These are phyloP conservation scores for Psix sp. DNA, from an alignment of 1,140 invertebrate species.

Conservation along the genomic window DNA sequence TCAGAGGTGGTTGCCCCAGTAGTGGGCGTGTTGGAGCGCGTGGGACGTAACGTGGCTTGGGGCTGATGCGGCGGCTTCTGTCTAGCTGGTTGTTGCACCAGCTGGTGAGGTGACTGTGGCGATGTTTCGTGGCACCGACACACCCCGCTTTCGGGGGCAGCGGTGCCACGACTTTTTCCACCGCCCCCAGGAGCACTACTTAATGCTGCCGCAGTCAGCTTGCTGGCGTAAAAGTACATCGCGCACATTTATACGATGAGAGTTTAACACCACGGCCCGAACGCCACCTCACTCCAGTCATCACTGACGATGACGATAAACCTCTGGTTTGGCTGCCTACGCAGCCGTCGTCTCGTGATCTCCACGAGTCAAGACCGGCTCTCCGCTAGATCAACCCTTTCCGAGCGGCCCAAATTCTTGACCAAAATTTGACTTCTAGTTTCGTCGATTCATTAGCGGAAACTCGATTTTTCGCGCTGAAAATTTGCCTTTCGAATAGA, in stretches of 20 bases:
- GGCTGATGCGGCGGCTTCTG: slow-evolving; percentile 56
- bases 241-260: slow-evolving; percentile 76
- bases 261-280: slow-evolving; percentile 74
- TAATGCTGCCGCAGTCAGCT: slow-evolving; percentile 77
- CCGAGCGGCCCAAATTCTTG: too few relatives aligned
- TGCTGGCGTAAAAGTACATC: slow-evolving; percentile 77
- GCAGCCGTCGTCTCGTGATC: slow-evolving; percentile 42
- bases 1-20: slow-evolving; percentile 63
- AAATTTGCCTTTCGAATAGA: too few relatives aligned
- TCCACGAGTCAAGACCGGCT: slow-evolving; percentile 23
- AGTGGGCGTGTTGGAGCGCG: slow-evolving; percentile 59
- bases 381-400: neutral
- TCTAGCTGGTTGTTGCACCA: slow-evolving; percentile 50
- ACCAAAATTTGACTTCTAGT: too few relatives aligned
- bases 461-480: too few relatives aligned
- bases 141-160: slow-evolving; percentile 46
- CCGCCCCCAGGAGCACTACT: slow-evolving; percentile 68
- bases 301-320: slow-evolving; percentile 73
- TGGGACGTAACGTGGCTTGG: slow-evolving; percentile 45
- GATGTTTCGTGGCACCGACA: slow-evolving; percentile 70
- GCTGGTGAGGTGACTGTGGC: slow-evolving; percentile 58
- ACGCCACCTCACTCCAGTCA: slow-evolving; percentile 75
- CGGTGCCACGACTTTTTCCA: slow-evolving; percentile 46
- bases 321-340: slow-evolving; percentile 41
- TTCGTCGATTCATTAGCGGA: too few relatives aligned